A percentile compares a stretch with the other conserved stretches of the same genome.
phyloP scores from a whole-genome alignment of 64 coral and sea anemone species.

The Anthopleura sola region DNA sequence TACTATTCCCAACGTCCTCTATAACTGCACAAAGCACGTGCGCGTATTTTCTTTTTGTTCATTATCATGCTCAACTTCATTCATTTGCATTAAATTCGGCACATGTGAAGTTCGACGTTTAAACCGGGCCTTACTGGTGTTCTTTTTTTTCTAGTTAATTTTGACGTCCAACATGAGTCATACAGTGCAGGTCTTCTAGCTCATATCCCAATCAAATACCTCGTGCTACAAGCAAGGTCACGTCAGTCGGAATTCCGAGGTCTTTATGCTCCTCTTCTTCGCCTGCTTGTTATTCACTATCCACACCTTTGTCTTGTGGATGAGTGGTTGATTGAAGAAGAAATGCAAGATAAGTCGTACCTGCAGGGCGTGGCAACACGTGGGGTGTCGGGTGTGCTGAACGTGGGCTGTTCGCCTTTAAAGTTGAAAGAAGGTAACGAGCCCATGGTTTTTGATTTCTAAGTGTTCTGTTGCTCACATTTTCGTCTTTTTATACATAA shows the following conservation, averaged over 20 bases:
- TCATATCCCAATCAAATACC: slow-evolving; percentile 87
- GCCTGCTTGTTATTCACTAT: slow-evolving; percentile 71
- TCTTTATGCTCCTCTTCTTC: slow-evolving; percentile 76
- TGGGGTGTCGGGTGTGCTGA: neutral
- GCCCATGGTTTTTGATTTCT: neutral
- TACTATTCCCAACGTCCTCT: no score
- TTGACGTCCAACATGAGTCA: slow-evolving; percentile 59
- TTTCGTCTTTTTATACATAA: no score
- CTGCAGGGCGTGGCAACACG: slow-evolving; percentile 1
- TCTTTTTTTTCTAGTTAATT: neutral
- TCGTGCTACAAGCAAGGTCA: slow-evolving; percentile 66
- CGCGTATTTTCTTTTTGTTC: no score
- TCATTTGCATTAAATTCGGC: no score
- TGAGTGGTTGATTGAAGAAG: slow-evolving; percentile 82
- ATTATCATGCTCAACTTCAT: no score
- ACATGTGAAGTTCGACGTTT: no score
- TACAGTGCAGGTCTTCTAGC: slow-evolving; percentile 57
- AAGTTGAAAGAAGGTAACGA: slow-evolving; percentile 40
- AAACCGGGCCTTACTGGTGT: no score
- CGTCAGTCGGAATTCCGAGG: slow-evolving; percentile 69
- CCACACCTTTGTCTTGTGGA: slow-evolving; percentile 90
- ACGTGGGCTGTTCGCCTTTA: slow-evolving; percentile 43
- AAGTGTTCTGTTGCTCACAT: neutral
- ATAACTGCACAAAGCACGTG: no score
- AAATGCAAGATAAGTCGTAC: slow-evolving; percentile 27